Evolutionary conservation across 2,113 vertebrate genomes (phyloP).

Genomic region (Gallinago jamesoni): DNA sequence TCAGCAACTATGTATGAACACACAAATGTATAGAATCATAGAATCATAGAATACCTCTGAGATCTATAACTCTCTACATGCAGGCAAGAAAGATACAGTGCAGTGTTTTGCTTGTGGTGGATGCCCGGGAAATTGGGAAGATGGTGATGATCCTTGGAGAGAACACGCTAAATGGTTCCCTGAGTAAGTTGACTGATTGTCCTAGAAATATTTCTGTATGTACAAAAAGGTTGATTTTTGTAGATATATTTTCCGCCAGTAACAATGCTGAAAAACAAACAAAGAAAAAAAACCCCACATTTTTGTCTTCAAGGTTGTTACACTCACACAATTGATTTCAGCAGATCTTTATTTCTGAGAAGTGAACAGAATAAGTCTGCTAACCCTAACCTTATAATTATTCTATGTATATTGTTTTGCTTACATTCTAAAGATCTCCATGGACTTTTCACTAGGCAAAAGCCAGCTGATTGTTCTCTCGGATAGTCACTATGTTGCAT

Average conservation of each 20-base stretch:
- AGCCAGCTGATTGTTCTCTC: background rate
- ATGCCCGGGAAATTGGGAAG: constrained; percentile 23
- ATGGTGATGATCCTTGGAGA: constrained; percentile 24
- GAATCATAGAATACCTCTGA: background rate
- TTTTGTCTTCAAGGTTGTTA: background rate
- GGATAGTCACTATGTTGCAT: background rate
- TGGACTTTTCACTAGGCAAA: background rate
- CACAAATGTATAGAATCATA: no score
- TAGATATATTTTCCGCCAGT: background rate
- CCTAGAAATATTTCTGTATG: background rate
- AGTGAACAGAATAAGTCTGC: background rate
- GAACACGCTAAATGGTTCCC: constrained; percentile 51
- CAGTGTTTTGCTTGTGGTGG: constrained; percentile 25
- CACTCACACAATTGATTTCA: background rate
- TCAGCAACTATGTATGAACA: background rate
- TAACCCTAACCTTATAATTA: background rate
- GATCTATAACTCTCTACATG: background rate
- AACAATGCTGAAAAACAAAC: background rate
- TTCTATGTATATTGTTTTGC: background rate
- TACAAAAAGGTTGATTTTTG: background rate
- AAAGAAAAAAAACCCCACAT: background rate
- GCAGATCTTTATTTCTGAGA: background rate
- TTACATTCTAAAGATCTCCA: background rate
- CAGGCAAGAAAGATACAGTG: constrained; percentile 30
- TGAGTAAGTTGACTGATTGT: background rate